Conservation (phyloP, 2,888 invertebrate species). For the Ochropacha duplaris region DNA sequence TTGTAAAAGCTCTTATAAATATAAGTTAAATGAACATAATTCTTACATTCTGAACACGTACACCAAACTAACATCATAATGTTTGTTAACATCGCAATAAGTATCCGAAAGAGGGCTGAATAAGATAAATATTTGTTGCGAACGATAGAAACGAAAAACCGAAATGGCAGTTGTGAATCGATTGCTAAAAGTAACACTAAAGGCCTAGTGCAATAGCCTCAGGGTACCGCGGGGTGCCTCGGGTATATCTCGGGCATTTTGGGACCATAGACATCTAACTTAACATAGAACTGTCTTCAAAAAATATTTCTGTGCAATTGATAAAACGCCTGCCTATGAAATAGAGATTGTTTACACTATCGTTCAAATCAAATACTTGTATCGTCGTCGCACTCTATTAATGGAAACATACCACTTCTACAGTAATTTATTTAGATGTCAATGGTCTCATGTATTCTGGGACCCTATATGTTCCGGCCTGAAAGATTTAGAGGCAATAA, state of each 20-base stretch:
- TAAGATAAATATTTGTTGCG: conserved; percentile 69
- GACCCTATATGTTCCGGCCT: conserved; percentile 42
- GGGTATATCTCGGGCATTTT: not conserved
- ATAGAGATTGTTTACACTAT: too few relatives aligned
- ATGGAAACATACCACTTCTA: not conserved
- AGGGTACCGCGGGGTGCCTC: not conserved
- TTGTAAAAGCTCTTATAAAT: too few relatives aligned
- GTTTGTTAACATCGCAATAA: conserved; percentile 73
- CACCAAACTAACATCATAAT: conserved; percentile 40
- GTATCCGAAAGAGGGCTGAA: conserved; percentile 54
- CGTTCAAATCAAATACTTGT: too few relatives aligned
- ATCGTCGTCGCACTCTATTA: not conserved
- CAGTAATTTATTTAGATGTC: conserved; percentile 4
- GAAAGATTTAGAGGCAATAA: conserved; percentile 82
- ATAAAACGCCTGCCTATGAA: too few relatives aligned
- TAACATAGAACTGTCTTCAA: not conserved
- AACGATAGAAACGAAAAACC: conserved; percentile 45
- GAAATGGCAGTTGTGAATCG: conserved; percentile 49
- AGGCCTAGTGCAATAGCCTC: conserved; percentile 36
- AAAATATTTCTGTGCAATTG: too few relatives aligned
- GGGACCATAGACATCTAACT: not conserved
- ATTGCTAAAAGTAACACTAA: conserved; percentile 65
- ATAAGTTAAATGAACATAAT: conserved; percentile 18
- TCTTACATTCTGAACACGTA: conserved; percentile 34
- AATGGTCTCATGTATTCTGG: conserved; percentile 14